Evolutionary conservation across 2,888 invertebrate species (phyloP), one percentile per base, ranked within the genome.

Genomic region (Dorcus hopei): DNA sequence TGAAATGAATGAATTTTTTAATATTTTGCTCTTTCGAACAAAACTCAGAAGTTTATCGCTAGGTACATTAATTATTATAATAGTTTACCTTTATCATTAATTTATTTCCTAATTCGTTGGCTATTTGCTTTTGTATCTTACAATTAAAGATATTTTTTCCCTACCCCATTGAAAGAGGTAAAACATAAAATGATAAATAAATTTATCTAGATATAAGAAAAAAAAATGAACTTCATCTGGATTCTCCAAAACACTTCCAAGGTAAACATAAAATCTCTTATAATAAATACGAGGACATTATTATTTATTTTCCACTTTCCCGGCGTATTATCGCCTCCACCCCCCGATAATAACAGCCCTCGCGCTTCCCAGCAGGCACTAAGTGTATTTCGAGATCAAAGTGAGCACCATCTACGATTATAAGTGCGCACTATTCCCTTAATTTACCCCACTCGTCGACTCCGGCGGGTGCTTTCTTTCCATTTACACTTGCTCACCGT

Each of bases 381-480:
- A 77, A 77, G 77, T 77, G 77, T 76, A 70, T 77, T 77, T 77
- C 68, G 73, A 75, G 77, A 77, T 77, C 77, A 77, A 77, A 77
- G 72, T 68, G 65, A 61, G 65, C 66, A 68, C 53, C 54, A 49
- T 54, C 41, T 55, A 50, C 43, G 45, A 45, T 45, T 23, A 16
- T 45, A 33, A 54, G 47, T 54, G 49, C 49, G 54, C 43, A 49
- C 38, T 41, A 38, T 45, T 45, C 26, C 41, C 47, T 54, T 54
- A 45, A 54, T 54, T 54, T 54, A 26, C 38, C 54, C 38, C 54
- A 45, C 42, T 33, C 26, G 26, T 33, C 26, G 5, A 33, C 26
- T 33, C 26, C 4, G 26, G 7, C 26, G 26, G 26, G 26, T 33
- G 26, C 26, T 33, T 33, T 33, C 26, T 33, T 33, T 33, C 26